Evolutionary conservation across 2,113 vertebrate genomes (phyloP).

Genomic region (Nycticryphes semicollaris): DNA sequence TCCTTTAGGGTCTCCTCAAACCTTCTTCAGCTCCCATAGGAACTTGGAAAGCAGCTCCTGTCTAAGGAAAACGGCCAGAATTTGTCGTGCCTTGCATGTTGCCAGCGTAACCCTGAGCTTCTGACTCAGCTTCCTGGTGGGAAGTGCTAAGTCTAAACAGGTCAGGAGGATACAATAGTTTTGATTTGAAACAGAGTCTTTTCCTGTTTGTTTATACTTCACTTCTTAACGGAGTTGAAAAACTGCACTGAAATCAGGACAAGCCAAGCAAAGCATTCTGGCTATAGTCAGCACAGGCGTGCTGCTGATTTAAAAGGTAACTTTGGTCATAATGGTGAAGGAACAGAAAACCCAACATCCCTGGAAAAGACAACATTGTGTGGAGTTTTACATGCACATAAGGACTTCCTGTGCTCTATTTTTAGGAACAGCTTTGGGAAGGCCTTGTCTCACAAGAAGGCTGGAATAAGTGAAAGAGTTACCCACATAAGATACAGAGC

Average conservation of each 20-base stretch:
- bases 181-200: background rate
- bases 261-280: background rate
- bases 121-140: background rate
- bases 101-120: background rate
- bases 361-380: background rate
- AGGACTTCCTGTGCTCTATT: background rate
- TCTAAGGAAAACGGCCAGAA: background rate
- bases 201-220: background rate
- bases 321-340: background rate
- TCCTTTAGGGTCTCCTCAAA: background rate
- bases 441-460: background rate
- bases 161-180: background rate
- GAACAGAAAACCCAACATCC: background rate
- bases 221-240: background rate
- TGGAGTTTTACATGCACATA: accelerated
- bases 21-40: background rate
- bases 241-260: background rate
- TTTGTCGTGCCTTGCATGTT: background rate
- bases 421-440: background rate
- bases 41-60: background rate
- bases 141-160: background rate
- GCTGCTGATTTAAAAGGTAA: background rate
- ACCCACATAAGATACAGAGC: background rate
- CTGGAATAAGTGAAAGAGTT: background rate
- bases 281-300: background rate